Base-by-base conservation (phyloP, 1,140 invertebrate genomes). In the Anastrepha obliqua region DNA sequence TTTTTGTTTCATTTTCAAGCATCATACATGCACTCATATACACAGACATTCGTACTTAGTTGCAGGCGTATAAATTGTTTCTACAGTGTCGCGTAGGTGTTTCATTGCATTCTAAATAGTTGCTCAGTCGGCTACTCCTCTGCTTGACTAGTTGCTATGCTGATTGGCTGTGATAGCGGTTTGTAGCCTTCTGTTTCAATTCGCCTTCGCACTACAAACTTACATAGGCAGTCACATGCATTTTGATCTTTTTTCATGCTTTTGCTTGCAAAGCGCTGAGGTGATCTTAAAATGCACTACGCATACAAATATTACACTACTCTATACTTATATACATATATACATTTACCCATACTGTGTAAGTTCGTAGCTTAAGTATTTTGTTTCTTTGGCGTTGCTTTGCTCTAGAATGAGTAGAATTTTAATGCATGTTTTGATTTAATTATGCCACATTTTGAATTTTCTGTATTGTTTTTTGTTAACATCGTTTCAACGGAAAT, bases 101-200 rank as follows among this genome's bases (percentile, higher is more conserved):
- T 70, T 29, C 74, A 55, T 55, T 29, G n/a, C 74, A 81, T 55
- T 55, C 74, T 55, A 29, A 29, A 29, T 29, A 58, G 42, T 74
- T 74, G 67, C 67, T 74, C 39, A 15, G 42, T 70, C 17, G 13
- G 70, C 17, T 81, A n/a, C 47, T 8, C 17, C 47, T 8, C 17
- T 81, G 47, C 15, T 81, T 58, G 47, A 51, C 74, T 51, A 55
- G 74, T 55, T 81, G 74, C 74, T n/a, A 55, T 55, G 74, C 47
- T 81, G 74, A 81, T 81, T 81, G 74, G 74, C 20, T 81, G 44
- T 47, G 74, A 81, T 81, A 81, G 74, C 74, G 74, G 74, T 81
- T 55, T 81, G 13, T 58, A 81, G 74, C 47, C 74, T 81, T 55
- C 74, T 81, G 74, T 81, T 81, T 51, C 47, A 13, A 9, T 20